Evolutionary conservation across 2,797 vertebrate genomes (phyloP).

Genomic region (Lacerta bilineata): DNA sequence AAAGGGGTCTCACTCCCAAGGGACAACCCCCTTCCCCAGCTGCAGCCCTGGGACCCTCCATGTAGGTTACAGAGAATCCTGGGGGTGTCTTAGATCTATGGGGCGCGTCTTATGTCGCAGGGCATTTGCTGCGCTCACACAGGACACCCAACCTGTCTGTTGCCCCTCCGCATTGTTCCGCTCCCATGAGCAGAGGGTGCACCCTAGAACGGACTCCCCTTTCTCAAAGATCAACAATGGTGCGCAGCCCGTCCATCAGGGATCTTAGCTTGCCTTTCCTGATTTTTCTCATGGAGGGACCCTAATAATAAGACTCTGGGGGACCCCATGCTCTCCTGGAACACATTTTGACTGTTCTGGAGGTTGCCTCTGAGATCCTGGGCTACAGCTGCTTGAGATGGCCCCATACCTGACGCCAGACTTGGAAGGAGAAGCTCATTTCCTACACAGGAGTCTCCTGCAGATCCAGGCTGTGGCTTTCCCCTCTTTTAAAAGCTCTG

Average conservation of each 20-base stretch:
- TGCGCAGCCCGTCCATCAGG: neutral
- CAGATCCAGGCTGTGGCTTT: neutral
- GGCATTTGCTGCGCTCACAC: no score
- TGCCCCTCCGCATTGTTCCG: no score
- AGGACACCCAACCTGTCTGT: no score
- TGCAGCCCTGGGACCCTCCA: no score
- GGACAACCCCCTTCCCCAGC: no score
- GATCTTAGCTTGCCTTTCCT: neutral
- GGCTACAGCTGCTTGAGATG: neutral
- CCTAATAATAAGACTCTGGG: neutral
- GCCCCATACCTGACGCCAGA: neutral
- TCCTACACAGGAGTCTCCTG: neutral
- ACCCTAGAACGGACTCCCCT: no score
- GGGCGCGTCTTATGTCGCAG: no score
- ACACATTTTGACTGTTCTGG: neutral
- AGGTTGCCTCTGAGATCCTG: neutral
- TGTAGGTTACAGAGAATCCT: no score
- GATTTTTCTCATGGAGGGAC: neutral
- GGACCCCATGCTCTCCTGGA: neutral
- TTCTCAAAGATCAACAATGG: no score
- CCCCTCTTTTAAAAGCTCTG: neutral
- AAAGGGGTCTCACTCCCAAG: no score
- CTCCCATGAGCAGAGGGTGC: no score
- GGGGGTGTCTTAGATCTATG: no score
- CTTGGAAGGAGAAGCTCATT: neutral